Conservation (phyloP, 1,140 invertebrate species). For the Eciton burchellii region DNA sequence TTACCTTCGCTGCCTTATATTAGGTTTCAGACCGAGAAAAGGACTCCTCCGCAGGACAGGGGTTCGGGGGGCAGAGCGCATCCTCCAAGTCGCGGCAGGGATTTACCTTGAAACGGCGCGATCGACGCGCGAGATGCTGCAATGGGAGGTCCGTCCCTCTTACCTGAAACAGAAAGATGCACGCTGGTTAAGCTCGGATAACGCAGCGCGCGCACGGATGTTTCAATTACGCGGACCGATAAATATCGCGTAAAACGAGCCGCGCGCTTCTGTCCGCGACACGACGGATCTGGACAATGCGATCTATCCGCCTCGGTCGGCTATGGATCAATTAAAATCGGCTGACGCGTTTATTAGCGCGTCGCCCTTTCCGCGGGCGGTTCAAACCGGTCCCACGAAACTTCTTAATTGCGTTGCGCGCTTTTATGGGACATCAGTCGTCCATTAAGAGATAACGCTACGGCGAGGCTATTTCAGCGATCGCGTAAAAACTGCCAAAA, state of each 20-base stretch:
- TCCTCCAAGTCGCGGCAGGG: not conserved
- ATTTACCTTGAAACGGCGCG: conserved; percentile 6
- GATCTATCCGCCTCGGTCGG: not conserved
- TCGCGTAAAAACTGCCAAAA: not conserved
- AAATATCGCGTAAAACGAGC: conserved; percentile 75
- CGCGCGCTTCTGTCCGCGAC: conserved; percentile 45
- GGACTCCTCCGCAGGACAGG: not conserved
- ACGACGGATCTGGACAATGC: conserved; percentile 13
- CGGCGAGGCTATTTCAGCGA: conserved; percentile 40
- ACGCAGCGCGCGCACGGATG: conserved; percentile 74
- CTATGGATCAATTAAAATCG: not conserved
- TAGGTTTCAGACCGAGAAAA: conserved; percentile 24
- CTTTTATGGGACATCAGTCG: conserved; percentile 11
- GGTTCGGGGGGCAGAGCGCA: not conserved
- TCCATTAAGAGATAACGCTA: conserved; percentile 52
- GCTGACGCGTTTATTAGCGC: not conserved
- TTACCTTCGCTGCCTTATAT: conserved; percentile 21
- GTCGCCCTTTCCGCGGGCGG: not conserved
- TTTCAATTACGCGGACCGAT: conserved; percentile 79
- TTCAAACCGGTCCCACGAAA: conserved; percentile 22
- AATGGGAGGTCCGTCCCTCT: conserved; percentile 75
- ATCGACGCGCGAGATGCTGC: not conserved
- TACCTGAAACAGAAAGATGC: conserved; percentile 81
- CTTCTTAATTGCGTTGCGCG: conserved; percentile 20
- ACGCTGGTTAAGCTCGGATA: conserved; percentile 68